Percentiles rank a stretch among this genome's conserved stretches.
These are phyloP conservation scores for Temnothorax curvispinosus DNA, from an alignment of 1,140 invertebrate genomes.

Conservation along the genomic window DNA sequence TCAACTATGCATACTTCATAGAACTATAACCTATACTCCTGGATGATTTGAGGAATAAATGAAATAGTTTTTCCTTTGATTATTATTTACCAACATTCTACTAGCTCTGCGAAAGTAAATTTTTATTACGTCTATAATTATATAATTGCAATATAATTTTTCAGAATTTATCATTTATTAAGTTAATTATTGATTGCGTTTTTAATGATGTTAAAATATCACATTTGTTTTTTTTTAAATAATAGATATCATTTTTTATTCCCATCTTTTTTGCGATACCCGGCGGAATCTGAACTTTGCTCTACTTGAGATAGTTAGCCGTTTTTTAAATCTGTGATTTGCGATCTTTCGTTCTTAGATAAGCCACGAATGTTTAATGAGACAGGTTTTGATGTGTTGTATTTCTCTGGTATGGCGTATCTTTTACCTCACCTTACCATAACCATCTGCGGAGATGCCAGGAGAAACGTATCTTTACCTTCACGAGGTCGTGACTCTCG, in stretches of 20 bases:
- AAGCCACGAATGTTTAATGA: conserved; percentile 28
- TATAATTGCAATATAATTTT: background rate
- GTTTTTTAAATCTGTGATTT: background rate
- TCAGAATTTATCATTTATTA: background rate
- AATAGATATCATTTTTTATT: background rate
- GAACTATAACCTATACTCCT: background rate
- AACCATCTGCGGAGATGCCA: background rate
- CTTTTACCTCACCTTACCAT: conserved; percentile 42
- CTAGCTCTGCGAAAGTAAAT: background rate
- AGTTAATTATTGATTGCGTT: background rate
- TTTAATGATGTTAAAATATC: background rate
- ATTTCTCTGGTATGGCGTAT: conserved; percentile 28
- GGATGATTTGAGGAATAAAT: background rate
- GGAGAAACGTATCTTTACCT: conserved; percentile 46
- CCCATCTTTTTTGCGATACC: too few species aligned
- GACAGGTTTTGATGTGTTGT: conserved; percentile 34
- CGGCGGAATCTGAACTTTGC: background rate
- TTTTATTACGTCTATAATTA: background rate
- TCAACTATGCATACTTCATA: background rate
- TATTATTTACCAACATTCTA: background rate
- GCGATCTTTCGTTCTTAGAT: conserved; percentile 20
- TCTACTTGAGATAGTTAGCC: background rate
- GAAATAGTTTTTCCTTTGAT: background rate
- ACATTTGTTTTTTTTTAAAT: background rate
- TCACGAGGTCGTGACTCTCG: conserved; percentile 45